Base-by-base conservation (phyloP, 2,113 vertebrate species). In the Diadophis punctatus region DNA sequence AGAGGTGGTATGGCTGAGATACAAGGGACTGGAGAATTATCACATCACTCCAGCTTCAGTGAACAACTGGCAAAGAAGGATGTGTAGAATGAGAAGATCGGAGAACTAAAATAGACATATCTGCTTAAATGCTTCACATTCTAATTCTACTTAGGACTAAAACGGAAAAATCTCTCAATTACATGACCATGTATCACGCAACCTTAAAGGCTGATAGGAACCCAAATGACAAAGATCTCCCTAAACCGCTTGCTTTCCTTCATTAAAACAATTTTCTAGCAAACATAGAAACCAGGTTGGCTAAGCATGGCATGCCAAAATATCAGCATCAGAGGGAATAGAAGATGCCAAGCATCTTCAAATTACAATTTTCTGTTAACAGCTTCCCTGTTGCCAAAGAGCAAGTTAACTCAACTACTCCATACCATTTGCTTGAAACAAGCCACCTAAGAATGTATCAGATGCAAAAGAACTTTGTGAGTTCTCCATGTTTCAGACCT, bases 1-100 rank as follows among this genome's bases (percentile, higher is more conserved):
- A 30, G 1, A 91, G 80, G 74, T 52, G 58, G 92, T 74, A 94
- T 96, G 93, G 90, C 93, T 92, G 84, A 91, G 52, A 23, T 22
- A 53, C 95, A 95, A 95, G 0, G 1, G 14, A 53, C 52, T 80
- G 8, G 55, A 89, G 0, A 0, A 86, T 5, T 2, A 52, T 53
- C 30, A 58, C 0, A 0, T 88, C 27, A 5, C 80, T 68, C 52
- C 20, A 8, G 0, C 25, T 48, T 34, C 85, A 85, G 93, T 0
- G 88, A 51, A 46, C 53, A 53, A 92, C 4, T 4, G 23, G 49
- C 11, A 55, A 43, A 85, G 4, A 85, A 86, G 48, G 8, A 53
- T 14, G 10, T 25, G 39, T 34, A 52, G 60, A 43, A 52, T 25
- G 2, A 34, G 4, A 25, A 80, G 4, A 16, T 16, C 7, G 5